A percentile compares a stretch with the other conserved stretches of the same genome.
Evolutionary conservation across 2,113 vertebrate species (phyloP).

Genomic region (Pao palembangensis): DNA sequence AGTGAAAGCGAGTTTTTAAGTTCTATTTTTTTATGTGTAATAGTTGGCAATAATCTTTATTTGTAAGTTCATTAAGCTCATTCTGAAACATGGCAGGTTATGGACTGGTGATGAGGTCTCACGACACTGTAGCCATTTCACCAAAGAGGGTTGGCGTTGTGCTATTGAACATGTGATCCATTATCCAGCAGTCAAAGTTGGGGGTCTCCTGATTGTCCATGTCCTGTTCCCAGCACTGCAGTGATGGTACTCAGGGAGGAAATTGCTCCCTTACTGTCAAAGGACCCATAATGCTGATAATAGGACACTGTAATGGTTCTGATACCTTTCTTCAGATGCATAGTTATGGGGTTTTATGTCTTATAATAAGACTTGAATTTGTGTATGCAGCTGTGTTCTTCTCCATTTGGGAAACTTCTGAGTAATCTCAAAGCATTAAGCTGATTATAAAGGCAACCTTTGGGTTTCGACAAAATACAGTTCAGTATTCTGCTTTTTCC

Average conservation of each 20-base stretch:
- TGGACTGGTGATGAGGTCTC: slow-evolving; percentile 47
- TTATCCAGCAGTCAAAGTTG: slow-evolving; percentile 27
- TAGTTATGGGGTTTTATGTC: slow-evolving; percentile 77
- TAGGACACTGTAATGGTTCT: slow-evolving; percentile 78
- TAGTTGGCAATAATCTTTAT: slow-evolving; percentile 51
- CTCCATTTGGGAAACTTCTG: slow-evolving; percentile 72
- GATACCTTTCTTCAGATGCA: slow-evolving; percentile 69
- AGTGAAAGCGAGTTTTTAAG: slow-evolving; percentile 40
- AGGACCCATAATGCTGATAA: slow-evolving; percentile 62
- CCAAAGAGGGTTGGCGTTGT: slow-evolving; percentile 57
- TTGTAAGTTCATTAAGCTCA: slow-evolving; percentile 46
- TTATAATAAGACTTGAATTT: slow-evolving; percentile 86
- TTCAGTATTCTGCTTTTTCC: slow-evolving; percentile 71
- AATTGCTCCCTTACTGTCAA: slow-evolving; percentile 54
- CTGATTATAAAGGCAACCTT: slow-evolving; percentile 67
- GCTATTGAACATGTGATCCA: slow-evolving; percentile 28
- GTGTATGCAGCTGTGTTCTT: slow-evolving; percentile 75
- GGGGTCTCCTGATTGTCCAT: slow-evolving; percentile 55
- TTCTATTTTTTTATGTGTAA: slow-evolving; percentile 37
- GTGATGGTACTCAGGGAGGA: slow-evolving; percentile 54
- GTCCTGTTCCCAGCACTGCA: slow-evolving; percentile 47
- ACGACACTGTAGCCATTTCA: slow-evolving; percentile 61
- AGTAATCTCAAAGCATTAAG: slow-evolving; percentile 65
- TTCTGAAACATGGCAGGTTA: slow-evolving; percentile 51
- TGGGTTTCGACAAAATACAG: slow-evolving; percentile 64